Base-by-base conservation (phyloP, 2,888 invertebrate species). In the Melieria omissa region DNA sequence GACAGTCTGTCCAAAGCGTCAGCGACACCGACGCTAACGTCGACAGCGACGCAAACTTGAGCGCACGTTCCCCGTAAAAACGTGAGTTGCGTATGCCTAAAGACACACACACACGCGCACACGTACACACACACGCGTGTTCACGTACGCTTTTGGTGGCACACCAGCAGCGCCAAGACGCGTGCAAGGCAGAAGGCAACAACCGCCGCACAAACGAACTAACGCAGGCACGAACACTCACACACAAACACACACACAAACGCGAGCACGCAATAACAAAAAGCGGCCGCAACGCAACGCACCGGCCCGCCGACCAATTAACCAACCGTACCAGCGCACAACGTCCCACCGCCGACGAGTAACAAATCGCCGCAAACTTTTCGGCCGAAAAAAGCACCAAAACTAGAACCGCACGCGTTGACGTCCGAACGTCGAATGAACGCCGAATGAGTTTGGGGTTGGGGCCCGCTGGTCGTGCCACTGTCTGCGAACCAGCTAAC, bases 401-500 rank as follows among this genome's bases (percentile, higher is more conserved):
- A 57, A 57, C 29, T 29, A 72, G 61, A 74, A 75, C 75, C 77
- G 73, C 71, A 74, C 77, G 68, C 75, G 70, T 70, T 74, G 75
- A 73, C 70, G 71, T 74, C 74, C 74, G 71, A 74, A 58, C 73
- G 73, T 71, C 75, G 71, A 77, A 73, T 77, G 74, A 45, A 68
- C 16, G 29, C 29, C 44, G 45, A 14, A 10, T 44, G 52, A 61
- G 52, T 60, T 47, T 29, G 29, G 44, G 45, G 61, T 45, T 12
- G 61, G 46, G 61, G 46, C 45, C 46, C 14, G 45, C 8, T 45
- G 12, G 52, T 52, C 52, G 52, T 52, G 12, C 6, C 29, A 29
- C 29, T 29, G 29, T 3, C 29, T 3, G 29, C 29, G 3, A 29
- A 16, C 1, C 16, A 16, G 16, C 16, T 16, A 16, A 29, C 29